These are phyloP conservation scores for Raja brachyura DNA, from an alignment of 2,113 vertebrate species.

Conservation along the genomic window DNA sequence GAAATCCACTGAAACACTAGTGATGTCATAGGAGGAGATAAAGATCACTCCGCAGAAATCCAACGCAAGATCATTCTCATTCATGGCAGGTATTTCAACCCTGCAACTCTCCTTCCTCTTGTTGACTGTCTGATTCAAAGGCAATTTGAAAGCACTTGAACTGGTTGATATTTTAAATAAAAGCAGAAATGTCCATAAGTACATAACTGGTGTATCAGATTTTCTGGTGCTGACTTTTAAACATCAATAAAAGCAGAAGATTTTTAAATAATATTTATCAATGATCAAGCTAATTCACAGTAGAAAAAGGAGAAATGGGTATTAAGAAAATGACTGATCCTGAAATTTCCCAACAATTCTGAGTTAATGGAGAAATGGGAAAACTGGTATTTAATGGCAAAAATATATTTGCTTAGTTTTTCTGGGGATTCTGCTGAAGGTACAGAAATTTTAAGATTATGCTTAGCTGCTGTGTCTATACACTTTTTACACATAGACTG, in stretches of 20 bases:
- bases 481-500: neutral
- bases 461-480: neutral
- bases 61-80: neutral
- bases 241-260: neutral
- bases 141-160: neutral
- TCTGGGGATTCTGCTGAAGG: neutral
- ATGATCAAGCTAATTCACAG: neutral
- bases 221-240: neutral
- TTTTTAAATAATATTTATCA: neutral
- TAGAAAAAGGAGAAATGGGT: neutral
- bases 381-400: neutral
- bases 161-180: neutral
- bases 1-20: neutral
- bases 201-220: neutral
- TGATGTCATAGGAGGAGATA: neutral
- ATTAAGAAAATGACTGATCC: neutral
- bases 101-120: neutral
- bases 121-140: neutral
- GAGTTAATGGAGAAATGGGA: neutral
- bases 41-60: neutral
- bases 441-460: neutral
- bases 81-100: neutral
- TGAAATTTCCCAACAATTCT: neutral
- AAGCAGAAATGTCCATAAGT: neutral
- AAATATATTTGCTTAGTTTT: neutral